Evolutionary conservation across 2,888 invertebrate genomes (phyloP).

Genomic region (Megaustenia siamemsis): DNA sequence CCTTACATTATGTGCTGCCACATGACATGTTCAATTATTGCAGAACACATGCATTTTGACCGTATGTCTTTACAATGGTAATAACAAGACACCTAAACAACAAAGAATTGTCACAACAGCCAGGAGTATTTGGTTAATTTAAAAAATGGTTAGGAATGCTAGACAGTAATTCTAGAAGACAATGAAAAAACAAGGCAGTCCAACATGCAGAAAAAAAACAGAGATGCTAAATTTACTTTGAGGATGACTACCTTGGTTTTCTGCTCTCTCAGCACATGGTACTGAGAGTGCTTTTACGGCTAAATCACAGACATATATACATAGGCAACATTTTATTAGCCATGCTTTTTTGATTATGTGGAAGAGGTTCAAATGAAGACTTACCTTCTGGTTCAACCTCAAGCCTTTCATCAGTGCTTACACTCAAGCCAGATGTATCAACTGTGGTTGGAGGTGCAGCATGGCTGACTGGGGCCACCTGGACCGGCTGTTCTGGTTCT

Average conservation of each 20-base stretch:
- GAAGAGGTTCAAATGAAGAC: too few relatives aligned
- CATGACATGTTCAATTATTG: neutral
- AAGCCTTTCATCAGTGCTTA: conserved; percentile 63
- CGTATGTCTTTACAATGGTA: neutral
- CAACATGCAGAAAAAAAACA: too few relatives aligned
- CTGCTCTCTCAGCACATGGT: too few relatives aligned
- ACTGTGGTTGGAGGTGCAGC: conserved; percentile 42
- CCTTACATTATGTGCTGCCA: neutral
- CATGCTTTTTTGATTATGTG: too few relatives aligned
- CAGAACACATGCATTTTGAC: neutral
- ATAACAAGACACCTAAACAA: neutral
- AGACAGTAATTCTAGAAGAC: neutral
- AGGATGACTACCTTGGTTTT: too few relatives aligned
- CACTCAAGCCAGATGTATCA: conserved; percentile 39
- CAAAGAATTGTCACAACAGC: neutral
- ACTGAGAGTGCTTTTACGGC: too few relatives aligned
- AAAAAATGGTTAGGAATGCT: neutral
- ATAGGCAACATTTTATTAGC: too few relatives aligned
- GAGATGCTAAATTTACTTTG: too few relatives aligned
- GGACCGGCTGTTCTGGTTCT: conserved; percentile 65
- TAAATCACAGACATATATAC: too few relatives aligned
- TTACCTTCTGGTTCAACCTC: conserved; percentile 59
- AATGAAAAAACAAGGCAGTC: too few relatives aligned
- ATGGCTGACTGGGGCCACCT: conserved; percentile 54
- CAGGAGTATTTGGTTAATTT: neutral